Evolutionary conservation across 2,888 invertebrate genomes (phyloP), one percentile per base, ranked within the genome.

Genomic region (Aleiodes testaceus): DNA sequence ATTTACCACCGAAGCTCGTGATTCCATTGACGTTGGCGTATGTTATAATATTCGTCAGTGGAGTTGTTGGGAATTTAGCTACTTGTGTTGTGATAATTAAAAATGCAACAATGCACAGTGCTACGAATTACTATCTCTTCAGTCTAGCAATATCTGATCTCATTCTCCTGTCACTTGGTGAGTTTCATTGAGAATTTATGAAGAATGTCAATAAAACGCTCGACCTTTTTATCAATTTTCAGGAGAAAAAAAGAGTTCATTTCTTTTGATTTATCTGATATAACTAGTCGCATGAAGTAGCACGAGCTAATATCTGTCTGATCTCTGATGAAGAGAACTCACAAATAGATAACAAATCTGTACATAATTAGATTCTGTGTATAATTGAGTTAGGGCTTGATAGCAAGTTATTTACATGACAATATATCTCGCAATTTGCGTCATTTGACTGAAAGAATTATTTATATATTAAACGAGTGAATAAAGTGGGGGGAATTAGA

Each of bases 41-140:
- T 82, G 89, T 93, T 73, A 87, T 92, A 69, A 94, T 97, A 74
- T 96, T 97, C 86, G 87, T 96, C 59, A 94, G 95, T 0, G 97
- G 97, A 0, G 90, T 96, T 44, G 88, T 94, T 59, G 97, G 97
- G 2, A 97, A 97, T 84, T 88, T 94, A 26, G 91, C 93, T 3
- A 96, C 97, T 6, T 97, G 97, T 83, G 90, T 94, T 50, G 96
- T 97, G 12, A 96, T 97, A 66, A 91, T 93, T 7, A 91, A 91
- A 42, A 95, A 96, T 82, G 90, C 92, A 0, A 91, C 93, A 6
- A 93, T 97, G 93, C 96, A 95, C 81, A 95, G 96, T 0, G 94
- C 96, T 0, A 97, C 97, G 0, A 97, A 97, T 85, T 97, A 95
- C 85, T 97, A 97, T 84, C 89, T 97, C 61, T 95, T 97, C 89